phyloP scores from a whole-genome alignment of 1,140 invertebrate species.

The Asbolus verrucosus region DNA sequence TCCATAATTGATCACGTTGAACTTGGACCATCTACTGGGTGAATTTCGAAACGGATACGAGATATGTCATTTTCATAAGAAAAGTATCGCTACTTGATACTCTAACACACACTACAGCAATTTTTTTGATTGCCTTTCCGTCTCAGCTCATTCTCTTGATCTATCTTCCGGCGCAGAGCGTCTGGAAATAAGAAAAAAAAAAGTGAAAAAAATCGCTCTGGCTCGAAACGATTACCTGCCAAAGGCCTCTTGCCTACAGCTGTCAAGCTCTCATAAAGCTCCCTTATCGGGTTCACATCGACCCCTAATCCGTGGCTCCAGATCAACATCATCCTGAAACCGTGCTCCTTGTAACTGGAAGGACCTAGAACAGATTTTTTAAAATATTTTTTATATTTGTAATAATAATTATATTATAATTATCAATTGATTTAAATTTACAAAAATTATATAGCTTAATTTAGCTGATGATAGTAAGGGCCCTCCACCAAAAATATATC shows the following conservation, averaged over 20 bases:
- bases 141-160: slow-evolving; percentile 66
- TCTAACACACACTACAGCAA: slow-evolving; percentile 7
- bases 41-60: too few species aligned
- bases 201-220: too few species aligned
- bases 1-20: slow-evolving; percentile 70
- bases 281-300: slow-evolving; percentile 72
- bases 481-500: too few species aligned
- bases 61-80: slow-evolving; percentile 27
- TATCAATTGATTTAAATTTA: too few species aligned
- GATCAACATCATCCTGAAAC: slow-evolving; percentile 77
- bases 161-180: slow-evolving; percentile 65
- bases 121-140: slow-evolving; percentile 56
- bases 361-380: too few species aligned
- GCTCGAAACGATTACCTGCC: slow-evolving; percentile 67
- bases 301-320: slow-evolving; percentile 76
- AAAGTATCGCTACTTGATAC: neutral
- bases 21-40: slow-evolving; percentile 1
- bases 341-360: slow-evolving; percentile 81
- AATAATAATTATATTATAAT: too few species aligned
- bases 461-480: too few species aligned
- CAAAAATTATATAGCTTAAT: too few species aligned
- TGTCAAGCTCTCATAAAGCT: slow-evolving; percentile 75
- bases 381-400: too few species aligned
- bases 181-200: too few species aligned
- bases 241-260: slow-evolving; percentile 73